Evolutionary conservation across 2,797 vertebrate species (phyloP).

Genomic region (Tenualosa ilisha): DNA sequence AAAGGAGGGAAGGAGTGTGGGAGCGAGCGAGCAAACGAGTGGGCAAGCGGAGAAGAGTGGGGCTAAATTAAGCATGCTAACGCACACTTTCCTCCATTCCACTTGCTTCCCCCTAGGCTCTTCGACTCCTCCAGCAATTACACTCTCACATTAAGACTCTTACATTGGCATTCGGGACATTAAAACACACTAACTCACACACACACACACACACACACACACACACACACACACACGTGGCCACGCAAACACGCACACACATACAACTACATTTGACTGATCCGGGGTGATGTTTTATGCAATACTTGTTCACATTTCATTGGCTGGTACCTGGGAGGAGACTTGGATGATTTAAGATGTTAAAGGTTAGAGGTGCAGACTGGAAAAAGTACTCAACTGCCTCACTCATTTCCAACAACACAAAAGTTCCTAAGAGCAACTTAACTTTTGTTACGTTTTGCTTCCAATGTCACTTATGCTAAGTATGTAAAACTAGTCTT

Average conservation of each 20-base stretch:
- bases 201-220: conserved; percentile 19
- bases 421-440: background rate
- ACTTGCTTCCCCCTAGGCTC: conserved; percentile 22
- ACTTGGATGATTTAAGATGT: conserved; percentile 7
- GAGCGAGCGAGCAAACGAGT: background rate
- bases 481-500: too few relatives aligned
- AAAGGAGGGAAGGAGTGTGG: background rate
- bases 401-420: background rate
- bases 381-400: background rate
- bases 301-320: conserved; percentile 19
- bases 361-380: background rate
- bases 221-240: background rate
- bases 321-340: conserved; percentile 12
- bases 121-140: conserved; percentile 37
- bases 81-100: conserved; percentile 33
- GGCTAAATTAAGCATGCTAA: conserved; percentile 47
- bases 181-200: conserved; percentile 30
- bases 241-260: background rate
- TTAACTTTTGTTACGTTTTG: background rate
- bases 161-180: conserved; percentile 20
- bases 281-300: conserved; percentile 17
- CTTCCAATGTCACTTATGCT: background rate
- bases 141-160: conserved; percentile 40
- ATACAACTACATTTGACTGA: conserved; percentile 23
- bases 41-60: background rate